phyloP scores from a whole-genome alignment of 2,113 vertebrate species.

The Hystrix brachyura region DNA sequence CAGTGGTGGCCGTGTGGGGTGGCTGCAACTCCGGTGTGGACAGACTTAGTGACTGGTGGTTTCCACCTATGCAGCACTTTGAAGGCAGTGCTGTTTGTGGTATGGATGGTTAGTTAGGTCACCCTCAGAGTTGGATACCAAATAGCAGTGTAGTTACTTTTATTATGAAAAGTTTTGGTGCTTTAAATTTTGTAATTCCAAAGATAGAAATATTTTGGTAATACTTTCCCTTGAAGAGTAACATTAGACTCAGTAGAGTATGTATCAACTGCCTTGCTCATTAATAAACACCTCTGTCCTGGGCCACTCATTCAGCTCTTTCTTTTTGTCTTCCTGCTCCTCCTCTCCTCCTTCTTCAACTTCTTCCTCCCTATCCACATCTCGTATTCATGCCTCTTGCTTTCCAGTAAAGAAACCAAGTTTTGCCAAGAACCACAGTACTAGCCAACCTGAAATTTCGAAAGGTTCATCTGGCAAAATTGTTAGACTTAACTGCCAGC shows the following conservation, averaged over 20 bases:
- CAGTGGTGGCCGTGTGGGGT: neutral
- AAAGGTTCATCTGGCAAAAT: neutral
- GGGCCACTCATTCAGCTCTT: neutral
- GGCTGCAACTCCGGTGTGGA: neutral
- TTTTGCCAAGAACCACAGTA: neutral
- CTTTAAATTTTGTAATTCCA: conserved; percentile 14
- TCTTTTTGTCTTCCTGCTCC: neutral
- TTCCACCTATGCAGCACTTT: neutral
- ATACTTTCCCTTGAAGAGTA: neutral
- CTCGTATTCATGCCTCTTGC: neutral
- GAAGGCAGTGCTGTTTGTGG: neutral
- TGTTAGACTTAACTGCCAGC: neutral
- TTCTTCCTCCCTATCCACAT: neutral
- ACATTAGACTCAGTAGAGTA: neutral
- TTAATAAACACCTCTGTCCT: neutral
- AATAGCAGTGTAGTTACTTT: conserved; percentile 20
- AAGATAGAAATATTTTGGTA: conserved; percentile 25
- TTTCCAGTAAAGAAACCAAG: neutral
- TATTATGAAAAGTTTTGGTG: neutral
- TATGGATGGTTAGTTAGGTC: neutral
- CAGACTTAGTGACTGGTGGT: neutral
- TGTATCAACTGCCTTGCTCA: neutral
- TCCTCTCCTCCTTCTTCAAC: neutral
- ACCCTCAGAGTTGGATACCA: neutral
- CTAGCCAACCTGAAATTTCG: neutral